phyloP scores from a whole-genome alignment of 2,888 invertebrate genomes.

The Zaprionus obscuricornis region DNA sequence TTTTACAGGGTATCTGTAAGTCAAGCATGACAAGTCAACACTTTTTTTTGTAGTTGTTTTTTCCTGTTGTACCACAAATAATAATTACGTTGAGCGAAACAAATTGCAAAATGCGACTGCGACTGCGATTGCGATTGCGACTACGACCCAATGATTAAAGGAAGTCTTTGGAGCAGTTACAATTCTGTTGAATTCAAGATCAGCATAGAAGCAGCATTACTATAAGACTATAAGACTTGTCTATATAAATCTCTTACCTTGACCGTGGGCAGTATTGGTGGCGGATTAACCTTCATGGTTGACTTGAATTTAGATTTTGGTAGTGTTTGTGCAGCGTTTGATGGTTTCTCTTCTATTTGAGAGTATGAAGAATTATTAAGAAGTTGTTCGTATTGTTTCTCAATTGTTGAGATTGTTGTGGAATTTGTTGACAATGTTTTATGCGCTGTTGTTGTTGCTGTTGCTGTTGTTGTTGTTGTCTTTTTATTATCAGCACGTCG shows the following conservation, averaged over 20 bases:
- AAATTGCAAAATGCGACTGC: conserved; percentile 32
- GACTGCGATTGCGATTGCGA: too few species aligned
- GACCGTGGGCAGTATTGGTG: conserved; percentile 73
- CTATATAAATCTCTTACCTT: conserved; percentile 65
- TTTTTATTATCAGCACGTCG: conserved; percentile 68
- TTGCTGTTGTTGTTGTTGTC: too few species aligned
- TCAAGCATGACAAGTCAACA: neutral
- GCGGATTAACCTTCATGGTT: conserved; percentile 73
- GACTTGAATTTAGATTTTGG: conserved; percentile 27
- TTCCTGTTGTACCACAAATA: conserved; percentile 10
- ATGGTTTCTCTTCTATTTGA: too few species aligned
- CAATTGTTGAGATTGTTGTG: conserved; percentile 33
- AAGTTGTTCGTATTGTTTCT: conserved; percentile 40
- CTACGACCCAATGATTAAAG: conserved; percentile 5
- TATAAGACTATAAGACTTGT: too few species aligned
- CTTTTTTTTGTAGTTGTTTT: too few species aligned
- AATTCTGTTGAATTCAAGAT: too few species aligned
- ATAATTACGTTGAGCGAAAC: conserved; percentile 37
- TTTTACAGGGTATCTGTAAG: neutral
- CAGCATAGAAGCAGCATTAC: too few species aligned
- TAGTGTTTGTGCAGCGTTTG: conserved; percentile 24
- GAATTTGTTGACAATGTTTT: conserved; percentile 12
- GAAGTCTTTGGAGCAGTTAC: too few species aligned
- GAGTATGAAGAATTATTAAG: conserved; percentile 10
- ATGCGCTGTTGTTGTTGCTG: too few species aligned